Evolutionary conservation across 1,140 invertebrate genomes (phyloP), one percentile per base, ranked within the genome.

Genomic region (Phthorimaea operculella): DNA sequence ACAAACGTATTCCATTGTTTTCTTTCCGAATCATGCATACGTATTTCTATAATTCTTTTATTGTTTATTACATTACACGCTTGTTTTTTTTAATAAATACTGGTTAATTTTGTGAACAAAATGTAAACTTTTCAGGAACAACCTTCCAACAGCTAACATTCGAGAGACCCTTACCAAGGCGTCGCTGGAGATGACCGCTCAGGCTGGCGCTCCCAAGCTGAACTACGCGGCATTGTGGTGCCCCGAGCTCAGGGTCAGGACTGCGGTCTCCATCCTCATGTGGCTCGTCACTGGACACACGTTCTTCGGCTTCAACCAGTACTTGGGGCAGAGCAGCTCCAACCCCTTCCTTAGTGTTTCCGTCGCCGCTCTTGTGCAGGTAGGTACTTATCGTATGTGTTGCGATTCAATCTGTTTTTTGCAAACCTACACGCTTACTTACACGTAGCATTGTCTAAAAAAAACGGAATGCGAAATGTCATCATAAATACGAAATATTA

Each of bases 231-330:
- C 93, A 72, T 78, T 95, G 8, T 89, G 94, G 60, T 79, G 87
- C 39, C 92, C 90, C 0, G 89, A 90, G 0, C 85, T 95, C 75
- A 73, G 92, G 21, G 66, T 89, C 12, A 93, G 92, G 67, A 94
- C 93, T 0, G 67, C 93, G 2, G 88, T 86, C 57, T 89, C 91
- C 60, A 88, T 88, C 58, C 86, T 89, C 59, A 88, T 90, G 52
- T 94, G 92, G 92, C 70, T 90, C 7, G 89, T 91, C 12, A 89
- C 88, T 16, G 92, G 92, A 1, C 84, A 93, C 59, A 90, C 90
- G 10, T 90, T 91, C 70, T 94, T 90, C 61, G 92, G 92, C 0
- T 88, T 92, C 18, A 90, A 92, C 4, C 92, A 94, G 69, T 93
- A 91, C 66, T 89, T 93, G 56, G 90, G 91, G 0, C 89, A 90